Conservation (phyloP, 2,797 vertebrate genomes). For the Crocidura indochinensis region DNA sequence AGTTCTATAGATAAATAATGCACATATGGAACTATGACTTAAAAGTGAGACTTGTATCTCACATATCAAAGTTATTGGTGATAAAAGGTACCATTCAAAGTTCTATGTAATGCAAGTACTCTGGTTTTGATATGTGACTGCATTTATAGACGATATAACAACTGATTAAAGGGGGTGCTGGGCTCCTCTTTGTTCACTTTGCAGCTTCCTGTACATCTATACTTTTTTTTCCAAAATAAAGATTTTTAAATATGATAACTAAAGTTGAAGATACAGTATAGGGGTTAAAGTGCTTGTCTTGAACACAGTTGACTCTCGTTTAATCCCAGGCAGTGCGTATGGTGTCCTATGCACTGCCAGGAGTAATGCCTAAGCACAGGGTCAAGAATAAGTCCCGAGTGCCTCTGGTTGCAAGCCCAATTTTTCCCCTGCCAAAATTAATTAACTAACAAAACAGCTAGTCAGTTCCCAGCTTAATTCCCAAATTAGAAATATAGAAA, state of each 20-base stretch:
- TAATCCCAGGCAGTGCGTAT: no score
- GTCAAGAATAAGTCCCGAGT: no score
- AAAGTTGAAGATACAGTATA: not conserved
- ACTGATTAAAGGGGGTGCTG: not conserved
- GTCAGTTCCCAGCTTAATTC: not conserved
- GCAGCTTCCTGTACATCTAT: conserved; percentile 8
- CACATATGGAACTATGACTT: not conserved
- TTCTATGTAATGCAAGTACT: not conserved
- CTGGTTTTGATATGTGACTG: conserved; percentile 20
- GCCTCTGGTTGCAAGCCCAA: no score
- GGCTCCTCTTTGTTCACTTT: not conserved
- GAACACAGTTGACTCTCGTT: no score
- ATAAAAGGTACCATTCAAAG: conserved; percentile 55
- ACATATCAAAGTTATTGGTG: conserved; percentile 49
- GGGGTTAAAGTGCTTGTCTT: no score
- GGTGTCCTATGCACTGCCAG: no score
- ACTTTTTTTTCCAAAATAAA: conserved; percentile 1
- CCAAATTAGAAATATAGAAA: conserved; percentile 18
- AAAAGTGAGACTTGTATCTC: not conserved
- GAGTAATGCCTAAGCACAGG: no score
- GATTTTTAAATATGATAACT: not conserved
- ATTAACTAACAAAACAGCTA: no score
- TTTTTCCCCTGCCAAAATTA: no score
- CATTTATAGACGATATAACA: not conserved
- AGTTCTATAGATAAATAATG: not conserved